Percentiles rank a stretch among this genome's conserved stretches.
phyloP scores from a whole-genome alignment of 2,797 vertebrate genomes.

The Capromys pilorides region DNA sequence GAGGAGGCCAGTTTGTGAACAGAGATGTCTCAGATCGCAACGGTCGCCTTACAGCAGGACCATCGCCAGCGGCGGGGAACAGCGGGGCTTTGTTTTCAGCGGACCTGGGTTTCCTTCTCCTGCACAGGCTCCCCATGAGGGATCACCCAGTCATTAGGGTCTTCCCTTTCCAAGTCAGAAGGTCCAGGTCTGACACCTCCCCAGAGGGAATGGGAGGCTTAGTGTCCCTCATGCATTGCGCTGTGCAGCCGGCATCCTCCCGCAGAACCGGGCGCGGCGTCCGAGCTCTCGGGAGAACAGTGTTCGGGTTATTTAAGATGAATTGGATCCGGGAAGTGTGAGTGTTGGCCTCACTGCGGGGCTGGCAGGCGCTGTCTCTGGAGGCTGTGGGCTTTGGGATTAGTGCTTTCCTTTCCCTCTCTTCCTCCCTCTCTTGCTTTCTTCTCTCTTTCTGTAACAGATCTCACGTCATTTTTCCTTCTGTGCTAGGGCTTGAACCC shows the following conservation, averaged over 20 bases:
- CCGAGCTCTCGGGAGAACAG: not conserved
- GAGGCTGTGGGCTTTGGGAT: not conserved
- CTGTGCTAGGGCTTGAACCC: not conserved
- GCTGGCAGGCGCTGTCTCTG: not conserved
- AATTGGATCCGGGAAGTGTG: not conserved
- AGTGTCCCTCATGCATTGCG: not conserved
- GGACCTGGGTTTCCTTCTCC: not conserved
- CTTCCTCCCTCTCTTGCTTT: too few species aligned
- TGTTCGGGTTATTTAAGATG: not conserved
- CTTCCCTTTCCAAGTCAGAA: not conserved
- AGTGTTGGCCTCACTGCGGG: not conserved
- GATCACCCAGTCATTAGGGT: not conserved
- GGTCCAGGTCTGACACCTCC: not conserved
- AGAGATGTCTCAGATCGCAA: accelerated
- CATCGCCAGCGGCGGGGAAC: not conserved
- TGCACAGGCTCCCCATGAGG: not conserved
- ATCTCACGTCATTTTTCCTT: not conserved
- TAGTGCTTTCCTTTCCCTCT: not conserved
- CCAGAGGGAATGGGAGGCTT: not conserved
- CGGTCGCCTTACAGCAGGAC: not conserved
- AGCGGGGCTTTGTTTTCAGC: not conserved
- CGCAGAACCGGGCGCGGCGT: not conserved
- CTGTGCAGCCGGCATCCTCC: not conserved
- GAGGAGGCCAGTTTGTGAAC: not conserved
- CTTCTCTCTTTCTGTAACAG: not conserved